These are phyloP conservation scores for Paralichthys olivaceus DNA, from an alignment of 2,113 vertebrate species.

Conservation along the genomic window DNA sequence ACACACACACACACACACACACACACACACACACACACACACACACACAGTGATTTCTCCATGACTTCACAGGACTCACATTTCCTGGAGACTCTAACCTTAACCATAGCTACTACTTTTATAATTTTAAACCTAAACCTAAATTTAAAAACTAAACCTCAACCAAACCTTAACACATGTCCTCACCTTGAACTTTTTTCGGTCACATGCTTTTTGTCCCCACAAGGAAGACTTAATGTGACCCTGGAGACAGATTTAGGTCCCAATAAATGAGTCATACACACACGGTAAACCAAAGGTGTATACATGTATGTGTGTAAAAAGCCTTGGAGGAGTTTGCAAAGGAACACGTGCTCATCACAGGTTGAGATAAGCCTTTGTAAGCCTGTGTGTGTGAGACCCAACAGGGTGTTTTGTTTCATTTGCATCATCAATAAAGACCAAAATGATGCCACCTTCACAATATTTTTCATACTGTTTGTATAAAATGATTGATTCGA, in stretches of 20 bases:
- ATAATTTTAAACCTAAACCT: not conserved
- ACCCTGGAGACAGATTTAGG: not conserved
- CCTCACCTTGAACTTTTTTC: too few species aligned
- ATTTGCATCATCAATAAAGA: constrained; percentile 7
- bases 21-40: not conserved
- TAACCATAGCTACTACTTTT: not conserved
- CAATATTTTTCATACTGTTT: constrained; percentile 28
- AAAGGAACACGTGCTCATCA: constrained; percentile 13
- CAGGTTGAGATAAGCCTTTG: constrained; percentile 4
- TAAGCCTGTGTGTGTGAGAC: not conserved
- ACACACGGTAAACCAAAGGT: not conserved
- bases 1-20: not conserved
- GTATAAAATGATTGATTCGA: constrained; percentile 53
- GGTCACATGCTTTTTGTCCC: too few species aligned
- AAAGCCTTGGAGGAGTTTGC: constrained; percentile 20
- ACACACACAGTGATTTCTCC: not conserved
- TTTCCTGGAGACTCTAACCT: too few species aligned
- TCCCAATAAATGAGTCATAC: not conserved
- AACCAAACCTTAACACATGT: not conserved
- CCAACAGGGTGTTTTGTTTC: constrained; percentile 10
- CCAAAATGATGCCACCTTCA: not conserved
- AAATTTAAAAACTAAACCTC: not conserved
- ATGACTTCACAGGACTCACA: not conserved
- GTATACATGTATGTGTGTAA: not conserved
- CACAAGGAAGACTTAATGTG: not conserved